Percentiles rank a stretch among this genome's conserved stretches.
These are phyloP conservation scores for Dolichoris vasculosae DNA, from an alignment of 1,140 invertebrate genomes.

Conservation along the genomic window DNA sequence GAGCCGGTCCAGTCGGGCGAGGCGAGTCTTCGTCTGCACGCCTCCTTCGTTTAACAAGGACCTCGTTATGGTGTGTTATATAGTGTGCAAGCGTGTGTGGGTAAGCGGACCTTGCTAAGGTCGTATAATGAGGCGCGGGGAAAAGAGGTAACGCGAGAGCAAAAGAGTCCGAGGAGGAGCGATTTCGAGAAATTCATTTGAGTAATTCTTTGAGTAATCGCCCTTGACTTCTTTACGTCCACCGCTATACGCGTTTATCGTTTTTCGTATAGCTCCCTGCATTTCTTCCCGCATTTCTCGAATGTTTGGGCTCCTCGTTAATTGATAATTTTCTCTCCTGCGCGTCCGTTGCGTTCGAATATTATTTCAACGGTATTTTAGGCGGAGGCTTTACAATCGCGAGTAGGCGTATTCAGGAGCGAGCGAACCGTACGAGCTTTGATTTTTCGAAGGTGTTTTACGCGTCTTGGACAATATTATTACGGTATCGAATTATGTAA, in stretches of 20 bases:
- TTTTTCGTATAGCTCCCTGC: not conserved
- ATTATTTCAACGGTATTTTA: not conserved
- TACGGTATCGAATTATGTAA: not conserved
- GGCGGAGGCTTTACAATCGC: not conserved
- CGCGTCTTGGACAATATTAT: not conserved
- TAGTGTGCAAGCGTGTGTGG: slow-evolving; percentile 47
- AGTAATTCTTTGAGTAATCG: slow-evolving; percentile 50
- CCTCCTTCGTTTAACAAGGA: slow-evolving; percentile 70
- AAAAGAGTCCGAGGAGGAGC: not conserved
- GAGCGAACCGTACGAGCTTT: not conserved
- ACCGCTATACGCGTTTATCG: slow-evolving; percentile 27
- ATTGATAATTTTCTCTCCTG: not conserved
- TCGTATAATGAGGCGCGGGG: slow-evolving; percentile 45
- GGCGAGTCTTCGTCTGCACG: slow-evolving; percentile 52
- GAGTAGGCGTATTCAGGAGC: not conserved
- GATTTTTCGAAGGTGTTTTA: not conserved
- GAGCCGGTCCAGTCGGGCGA: slow-evolving; percentile 26
- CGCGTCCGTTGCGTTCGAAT: not conserved
- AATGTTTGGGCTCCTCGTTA: not conserved
- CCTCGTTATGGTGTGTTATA: slow-evolving; percentile 74
- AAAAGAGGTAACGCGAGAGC: not conserved
- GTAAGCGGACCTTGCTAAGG: slow-evolving; percentile 45
- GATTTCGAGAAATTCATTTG: slow-evolving; percentile 50
- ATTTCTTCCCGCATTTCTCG: not conserved
- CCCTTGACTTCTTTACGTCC: slow-evolving; percentile 39